Percentiles rank a stretch among this genome's conserved stretches.
Evolutionary conservation across 2,113 vertebrate species (phyloP).

Genomic region (Cepphus grylle): DNA sequence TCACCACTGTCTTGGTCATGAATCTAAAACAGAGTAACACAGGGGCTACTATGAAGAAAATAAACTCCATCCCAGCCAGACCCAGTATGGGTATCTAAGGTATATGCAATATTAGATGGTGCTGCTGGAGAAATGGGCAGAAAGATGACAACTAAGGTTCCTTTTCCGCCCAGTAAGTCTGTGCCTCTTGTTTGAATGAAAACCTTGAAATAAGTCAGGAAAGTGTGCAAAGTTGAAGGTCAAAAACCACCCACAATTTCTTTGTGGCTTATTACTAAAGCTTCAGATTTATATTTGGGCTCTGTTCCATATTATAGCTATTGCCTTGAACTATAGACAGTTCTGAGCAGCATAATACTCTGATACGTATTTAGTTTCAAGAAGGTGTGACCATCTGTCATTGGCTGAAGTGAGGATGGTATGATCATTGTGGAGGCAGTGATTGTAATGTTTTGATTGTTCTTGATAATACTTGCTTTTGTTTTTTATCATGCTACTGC

Average conservation of each 20-base stretch:
- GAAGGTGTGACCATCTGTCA: not conserved
- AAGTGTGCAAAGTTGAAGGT: not conserved
- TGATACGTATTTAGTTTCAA: not conserved
- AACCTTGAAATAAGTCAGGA: not conserved
- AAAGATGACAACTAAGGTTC: not conserved
- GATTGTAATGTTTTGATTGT: not conserved
- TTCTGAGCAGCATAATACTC: not conserved
- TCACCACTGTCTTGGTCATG: not conserved
- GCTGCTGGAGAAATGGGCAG: not conserved
- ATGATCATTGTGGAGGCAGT: not conserved
- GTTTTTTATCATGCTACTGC: constrained; percentile 19
- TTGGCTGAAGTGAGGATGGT: not conserved
- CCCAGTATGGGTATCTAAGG: accelerated
- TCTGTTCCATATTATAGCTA: not conserved
- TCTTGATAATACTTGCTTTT: not conserved
- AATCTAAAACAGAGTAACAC: not conserved
- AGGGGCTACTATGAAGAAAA: not conserved
- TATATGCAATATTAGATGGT: not conserved
- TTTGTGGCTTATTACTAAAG: not conserved
- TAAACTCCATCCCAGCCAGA: not conserved
- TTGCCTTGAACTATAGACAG: not conserved
- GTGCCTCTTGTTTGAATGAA: not conserved
- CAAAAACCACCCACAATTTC: not conserved
- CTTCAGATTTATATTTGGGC: not conserved
- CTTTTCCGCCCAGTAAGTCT: not conserved